These are phyloP conservation scores for Pavo muticus DNA, from an alignment of 2,113 vertebrate species.

Conservation along the genomic window DNA sequence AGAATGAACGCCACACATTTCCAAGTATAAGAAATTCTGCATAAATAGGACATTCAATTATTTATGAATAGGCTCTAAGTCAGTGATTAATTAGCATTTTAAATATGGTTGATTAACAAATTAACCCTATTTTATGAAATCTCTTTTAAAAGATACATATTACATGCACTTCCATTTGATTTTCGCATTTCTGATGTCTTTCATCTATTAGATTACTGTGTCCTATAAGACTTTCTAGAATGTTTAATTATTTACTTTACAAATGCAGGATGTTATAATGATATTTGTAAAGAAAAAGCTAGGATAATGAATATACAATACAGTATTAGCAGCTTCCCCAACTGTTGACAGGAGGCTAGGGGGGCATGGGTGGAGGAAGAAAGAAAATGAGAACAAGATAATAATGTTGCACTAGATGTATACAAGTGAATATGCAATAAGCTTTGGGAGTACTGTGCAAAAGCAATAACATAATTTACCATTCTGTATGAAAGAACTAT, in stretches of 20 bases:
- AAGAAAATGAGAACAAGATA: conserved; percentile 64
- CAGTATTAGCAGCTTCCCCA: conserved; percentile 58
- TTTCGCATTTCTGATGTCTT: conserved; percentile 69
- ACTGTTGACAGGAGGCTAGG: conserved; percentile 63
- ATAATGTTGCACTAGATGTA: conserved; percentile 64
- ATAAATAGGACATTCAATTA: conserved; percentile 75
- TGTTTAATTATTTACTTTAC: conserved; percentile 79
- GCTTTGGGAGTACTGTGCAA: conserved; percentile 67
- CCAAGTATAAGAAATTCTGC: conserved; percentile 56
- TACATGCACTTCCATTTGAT: conserved; percentile 65
- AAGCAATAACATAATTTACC: conserved; percentile 73
- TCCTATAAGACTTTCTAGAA: conserved; percentile 73
- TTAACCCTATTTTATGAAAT: conserved; percentile 75
- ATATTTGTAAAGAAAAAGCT: conserved; percentile 76
- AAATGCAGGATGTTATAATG: conserved; percentile 76
- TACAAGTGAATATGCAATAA: conserved; percentile 75
- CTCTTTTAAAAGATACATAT: conserved; percentile 73
- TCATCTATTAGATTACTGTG: conserved; percentile 68
- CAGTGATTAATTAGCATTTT: conserved; percentile 77
- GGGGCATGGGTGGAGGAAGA: conserved; percentile 48
- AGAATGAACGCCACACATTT: conserved; percentile 20
- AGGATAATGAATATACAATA: conserved; percentile 70
- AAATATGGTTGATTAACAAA: conserved; percentile 72
- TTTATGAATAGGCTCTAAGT: conserved; percentile 66
- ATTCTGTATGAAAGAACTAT: conserved; percentile 72